Percentiles rank a stretch among this genome's conserved stretches.
Conservation (phyloP, 2,888 invertebrate genomes). For the Amitus sp. region DNA sequence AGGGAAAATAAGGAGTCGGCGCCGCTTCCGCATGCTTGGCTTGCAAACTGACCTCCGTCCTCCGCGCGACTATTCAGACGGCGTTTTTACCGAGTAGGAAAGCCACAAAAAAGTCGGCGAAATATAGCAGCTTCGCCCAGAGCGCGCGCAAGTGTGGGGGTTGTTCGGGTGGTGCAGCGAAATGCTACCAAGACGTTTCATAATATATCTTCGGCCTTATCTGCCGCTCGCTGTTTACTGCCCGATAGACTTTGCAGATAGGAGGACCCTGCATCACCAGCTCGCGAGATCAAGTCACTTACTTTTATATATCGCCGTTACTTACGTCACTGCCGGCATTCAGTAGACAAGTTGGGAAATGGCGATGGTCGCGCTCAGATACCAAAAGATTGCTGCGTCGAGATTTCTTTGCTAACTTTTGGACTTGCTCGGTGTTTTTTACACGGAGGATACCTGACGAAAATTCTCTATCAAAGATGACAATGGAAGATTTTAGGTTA, state of each 20-base stretch:
- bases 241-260: constrained; percentile 65
- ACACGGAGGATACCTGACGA: too few relatives aligned
- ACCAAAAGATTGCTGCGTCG: constrained; percentile 34
- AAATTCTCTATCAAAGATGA: too few relatives aligned
- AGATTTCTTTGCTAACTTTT: neutral
- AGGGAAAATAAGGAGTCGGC: constrained; percentile 62
- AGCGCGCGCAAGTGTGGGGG: constrained; percentile 30
- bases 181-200: constrained; percentile 53
- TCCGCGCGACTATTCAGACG: constrained; percentile 63
- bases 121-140: constrained; percentile 39
- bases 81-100: constrained; percentile 49
- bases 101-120: constrained; percentile 42
- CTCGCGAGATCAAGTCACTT: constrained; percentile 57
- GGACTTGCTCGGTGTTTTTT: too few relatives aligned
- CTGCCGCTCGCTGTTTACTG: constrained; percentile 65
- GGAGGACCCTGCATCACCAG: constrained; percentile 57
- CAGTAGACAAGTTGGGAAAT: constrained; percentile 61
- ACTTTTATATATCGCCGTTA: constrained; percentile 61
- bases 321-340: constrained; percentile 56
- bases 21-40: constrained; percentile 64
- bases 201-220: constrained; percentile 65
- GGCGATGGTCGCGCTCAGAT: constrained; percentile 53
- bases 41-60: constrained; percentile 65
- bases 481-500: too few relatives aligned
- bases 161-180: constrained; percentile 26